Conservation (phyloP, 2,888 invertebrate genomes). For the Amorpha juglandis region DNA sequence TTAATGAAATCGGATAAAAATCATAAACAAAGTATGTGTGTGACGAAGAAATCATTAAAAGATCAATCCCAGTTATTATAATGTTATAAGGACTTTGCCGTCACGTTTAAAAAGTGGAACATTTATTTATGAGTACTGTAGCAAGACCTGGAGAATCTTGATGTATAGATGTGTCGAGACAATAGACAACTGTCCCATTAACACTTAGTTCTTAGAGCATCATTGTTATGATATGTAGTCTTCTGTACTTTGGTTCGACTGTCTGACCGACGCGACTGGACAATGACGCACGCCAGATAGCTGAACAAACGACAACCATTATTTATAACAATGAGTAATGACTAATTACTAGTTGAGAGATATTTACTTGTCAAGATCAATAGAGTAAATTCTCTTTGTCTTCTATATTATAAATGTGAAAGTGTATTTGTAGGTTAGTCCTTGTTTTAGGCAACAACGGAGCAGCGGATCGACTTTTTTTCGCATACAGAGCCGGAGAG, state of each 20-base stretch:
- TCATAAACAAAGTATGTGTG: no score
- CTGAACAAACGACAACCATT: neutral
- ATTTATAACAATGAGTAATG: slow-evolving; percentile 16
- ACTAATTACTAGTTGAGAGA: neutral
- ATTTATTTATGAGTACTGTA: neutral
- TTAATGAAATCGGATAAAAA: no score
- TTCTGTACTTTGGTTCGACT: neutral
- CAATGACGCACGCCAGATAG: slow-evolving; percentile 2
- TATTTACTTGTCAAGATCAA: no score
- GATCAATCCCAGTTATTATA: neutral
- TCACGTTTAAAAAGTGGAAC: neutral
- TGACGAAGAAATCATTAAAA: neutral
- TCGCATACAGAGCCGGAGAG: no score
- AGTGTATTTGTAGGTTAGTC: no score
- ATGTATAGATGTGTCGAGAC: no score
- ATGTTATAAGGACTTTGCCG: neutral
- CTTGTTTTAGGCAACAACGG: no score
- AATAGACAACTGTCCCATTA: neutral
- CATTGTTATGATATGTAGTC: slow-evolving; percentile 1
- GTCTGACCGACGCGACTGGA: neutral
- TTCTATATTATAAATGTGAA: no score
- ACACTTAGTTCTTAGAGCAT: neutral
- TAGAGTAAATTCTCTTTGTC: no score
- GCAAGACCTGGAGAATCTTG: neutral
- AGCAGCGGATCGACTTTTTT: no score